Conservation (phyloP, 2,113 vertebrate species). For the Limnothrissa miodon region DNA sequence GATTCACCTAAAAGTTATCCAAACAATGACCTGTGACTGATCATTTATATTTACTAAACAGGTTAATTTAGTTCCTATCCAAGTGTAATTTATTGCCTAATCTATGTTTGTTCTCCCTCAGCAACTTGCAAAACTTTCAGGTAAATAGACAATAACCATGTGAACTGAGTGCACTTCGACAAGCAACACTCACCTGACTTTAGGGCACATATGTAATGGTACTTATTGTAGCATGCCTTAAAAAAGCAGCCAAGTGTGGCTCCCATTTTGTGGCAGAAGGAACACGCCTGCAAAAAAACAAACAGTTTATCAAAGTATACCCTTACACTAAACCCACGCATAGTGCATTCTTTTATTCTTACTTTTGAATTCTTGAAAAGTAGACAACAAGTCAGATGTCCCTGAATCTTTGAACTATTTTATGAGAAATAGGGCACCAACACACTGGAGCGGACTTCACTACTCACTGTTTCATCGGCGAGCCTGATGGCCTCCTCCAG, state of each 20-base stretch:
- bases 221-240: constrained; percentile 67
- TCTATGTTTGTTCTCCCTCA: no score
- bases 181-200: constrained; percentile 61
- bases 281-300: constrained; percentile 62
- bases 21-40: no score
- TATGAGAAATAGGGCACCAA: neutral
- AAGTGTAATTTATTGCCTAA: no score
- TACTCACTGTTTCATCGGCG: constrained; percentile 65
- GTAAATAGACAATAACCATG: neutral
- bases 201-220: constrained; percentile 71
- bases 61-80: no score
- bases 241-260: constrained; percentile 75
- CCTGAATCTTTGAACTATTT: neutral
- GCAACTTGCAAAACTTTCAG: no score
- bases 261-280: constrained; percentile 57
- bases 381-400: neutral
- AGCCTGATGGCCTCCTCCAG: constrained; percentile 66
- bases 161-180: neutral
- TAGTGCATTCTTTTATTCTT: neutral
- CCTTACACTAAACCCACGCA: neutral
- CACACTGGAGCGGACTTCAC: neutral
- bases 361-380: no score
- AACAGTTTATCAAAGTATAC: neutral
- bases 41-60: no score
- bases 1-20: no score